Conservation (phyloP, 2,113 vertebrate species). For the Abramis brama region DNA sequence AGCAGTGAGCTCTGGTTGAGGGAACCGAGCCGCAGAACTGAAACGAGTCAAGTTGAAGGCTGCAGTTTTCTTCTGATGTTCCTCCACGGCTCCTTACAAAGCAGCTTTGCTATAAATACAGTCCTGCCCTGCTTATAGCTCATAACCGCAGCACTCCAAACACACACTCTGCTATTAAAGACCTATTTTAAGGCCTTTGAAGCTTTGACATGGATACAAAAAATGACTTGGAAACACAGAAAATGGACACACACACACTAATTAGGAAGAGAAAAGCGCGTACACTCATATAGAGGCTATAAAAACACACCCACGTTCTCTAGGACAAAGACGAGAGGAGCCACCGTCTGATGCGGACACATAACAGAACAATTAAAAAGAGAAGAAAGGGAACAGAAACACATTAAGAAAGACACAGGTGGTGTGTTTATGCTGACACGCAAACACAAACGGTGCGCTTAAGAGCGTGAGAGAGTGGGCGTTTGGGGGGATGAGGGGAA, state of each 20-base stretch:
- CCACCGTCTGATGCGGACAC: conserved; percentile 19
- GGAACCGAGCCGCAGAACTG: conserved; percentile 27
- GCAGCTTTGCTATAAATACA: conserved; percentile 75
- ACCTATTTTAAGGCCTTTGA: conserved; percentile 78
- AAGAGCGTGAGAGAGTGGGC: conserved; percentile 24
- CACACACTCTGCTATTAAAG: conserved; percentile 79
- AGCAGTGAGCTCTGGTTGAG: conserved; percentile 17
- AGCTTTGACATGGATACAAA: conserved; percentile 60
- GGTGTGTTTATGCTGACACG: background rate
- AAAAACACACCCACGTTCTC: conserved; percentile 24
- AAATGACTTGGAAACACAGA: conserved; percentile 33
- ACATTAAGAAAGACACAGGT: conserved; percentile 32
- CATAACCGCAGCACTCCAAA: conserved; percentile 67
- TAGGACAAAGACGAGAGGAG: background rate
- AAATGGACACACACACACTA: conserved; percentile 27
- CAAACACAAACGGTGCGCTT: conserved; percentile 2
- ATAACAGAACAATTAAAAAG: conserved; percentile 9
- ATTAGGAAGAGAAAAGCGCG: conserved; percentile 24
- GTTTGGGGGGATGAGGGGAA: conserved; percentile 28
- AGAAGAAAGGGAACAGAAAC: conserved; percentile 42
- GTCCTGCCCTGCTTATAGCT: conserved; percentile 74
- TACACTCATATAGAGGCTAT: conserved; percentile 14
- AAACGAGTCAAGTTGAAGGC: background rate
- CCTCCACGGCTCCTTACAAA: conserved; percentile 58
- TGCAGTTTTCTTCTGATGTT: conserved; percentile 53